Base-by-base conservation (phyloP, 2,113 vertebrate species). In the Rissa tridactyla region DNA sequence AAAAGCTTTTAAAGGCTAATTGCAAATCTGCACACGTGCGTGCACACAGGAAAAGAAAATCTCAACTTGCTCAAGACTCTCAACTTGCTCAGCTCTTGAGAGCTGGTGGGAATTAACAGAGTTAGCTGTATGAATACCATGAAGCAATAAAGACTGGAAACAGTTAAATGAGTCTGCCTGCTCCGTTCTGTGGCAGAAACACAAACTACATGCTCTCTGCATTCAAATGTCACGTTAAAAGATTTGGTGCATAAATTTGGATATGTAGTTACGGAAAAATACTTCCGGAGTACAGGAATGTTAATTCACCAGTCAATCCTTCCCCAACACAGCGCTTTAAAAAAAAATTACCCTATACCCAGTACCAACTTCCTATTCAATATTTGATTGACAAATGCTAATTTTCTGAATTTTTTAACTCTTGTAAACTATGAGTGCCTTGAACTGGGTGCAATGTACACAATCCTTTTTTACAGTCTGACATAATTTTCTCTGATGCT, bases 11-110 rank as follows among this genome's bases (percentile, higher is more conserved):
- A 72, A 82, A 72, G 73, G 26, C 29, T 68, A 64, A 69, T 77
- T n/a, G 40, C 49, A 82, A 87, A 36, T 22, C 64, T 1, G 17
- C 2, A 10, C 16, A 26, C 0, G 0, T 52, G 49, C 2, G 0
- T 60, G 36, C 2, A 5, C 0, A 3, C 16, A 42, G 46, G 38
- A 73, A 82, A 88, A 79, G 13, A 88, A 90, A 73, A 77, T 17
- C 32, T 83, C 60, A 58, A 14, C 38, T 66, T 83, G 18, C 46
- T 88, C 46, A 70, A 20, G 46, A 46, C 46, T 19, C 32, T 83
- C 55, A 62, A 14, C 38, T 66, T 83, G 18, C 46, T 88, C 46
- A 70, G 14, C 76, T 82, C 62, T 72, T 2, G 0, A 57, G 36
- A 86, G 16, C 9, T 68, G 9, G 9, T 60, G 44, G 16, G 70